Percentiles rank a stretch among this genome's conserved stretches.
Conservation (phyloP, 2,113 vertebrate genomes). For the Tichodroma muraria region DNA sequence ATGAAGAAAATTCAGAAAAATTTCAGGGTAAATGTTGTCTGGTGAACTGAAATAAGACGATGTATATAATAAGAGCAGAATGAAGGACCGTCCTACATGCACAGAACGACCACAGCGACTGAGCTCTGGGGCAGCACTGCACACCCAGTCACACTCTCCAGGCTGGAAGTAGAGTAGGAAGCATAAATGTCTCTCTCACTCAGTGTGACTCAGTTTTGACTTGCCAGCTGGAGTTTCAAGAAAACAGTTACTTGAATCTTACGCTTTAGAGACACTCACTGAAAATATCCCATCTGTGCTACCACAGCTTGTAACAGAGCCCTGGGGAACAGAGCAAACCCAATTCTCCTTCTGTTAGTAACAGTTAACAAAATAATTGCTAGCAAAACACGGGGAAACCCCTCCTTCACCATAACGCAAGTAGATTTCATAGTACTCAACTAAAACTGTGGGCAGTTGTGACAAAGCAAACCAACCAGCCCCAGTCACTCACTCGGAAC, state of each 20-base stretch:
- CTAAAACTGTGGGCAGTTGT: neutral
- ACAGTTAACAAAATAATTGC: neutral
- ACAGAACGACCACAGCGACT: accelerated
- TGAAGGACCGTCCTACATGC: neutral
- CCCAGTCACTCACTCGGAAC: slow-evolving; percentile 82
- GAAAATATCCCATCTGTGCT: neutral
- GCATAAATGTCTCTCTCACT: neutral
- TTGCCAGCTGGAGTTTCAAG: neutral
- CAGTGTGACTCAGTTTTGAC: neutral
- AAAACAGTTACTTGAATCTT: neutral
- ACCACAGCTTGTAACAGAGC: neutral
- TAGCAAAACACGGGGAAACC: neutral
- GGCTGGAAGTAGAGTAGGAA: neutral
- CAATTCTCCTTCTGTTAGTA: neutral
- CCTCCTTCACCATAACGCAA: neutral
- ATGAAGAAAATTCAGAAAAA: neutral
- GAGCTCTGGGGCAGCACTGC: accelerated
- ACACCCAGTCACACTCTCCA: neutral
- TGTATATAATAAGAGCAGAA: neutral
- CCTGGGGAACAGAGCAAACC: neutral
- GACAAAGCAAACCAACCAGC: neutral
- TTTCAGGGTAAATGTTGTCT: neutral
- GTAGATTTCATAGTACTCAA: neutral
- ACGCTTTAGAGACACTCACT: neutral
- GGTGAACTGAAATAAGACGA: neutral